Base-by-base conservation (phyloP, 1,140 invertebrate species). In the Brachionus paranguensis region DNA sequence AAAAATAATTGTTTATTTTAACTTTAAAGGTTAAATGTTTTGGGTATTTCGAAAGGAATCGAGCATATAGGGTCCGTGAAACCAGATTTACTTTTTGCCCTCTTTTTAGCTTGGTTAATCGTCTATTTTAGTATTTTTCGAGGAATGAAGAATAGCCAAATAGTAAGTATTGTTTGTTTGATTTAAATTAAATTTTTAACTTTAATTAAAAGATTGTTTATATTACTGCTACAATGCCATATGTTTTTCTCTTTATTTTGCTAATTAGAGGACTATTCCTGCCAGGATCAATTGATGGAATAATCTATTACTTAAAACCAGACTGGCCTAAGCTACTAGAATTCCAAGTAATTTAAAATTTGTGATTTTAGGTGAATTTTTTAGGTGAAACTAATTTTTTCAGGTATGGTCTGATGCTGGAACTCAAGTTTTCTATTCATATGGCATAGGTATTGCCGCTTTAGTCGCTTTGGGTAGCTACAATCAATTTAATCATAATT, bases 251-350 rank as follows among this genome's bases (percentile, higher is more conserved):
- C n/a, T 47, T 85, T 20, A 84, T 85, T 33, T 43, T 86, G 10
- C 37, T 86, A 12, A 60, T 86, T 3, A 92, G 96, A 88, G 96
- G 95, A 85, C 93, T 97, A 14, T 97, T 95, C 0, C 89, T 98
- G 37, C 94, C 74, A n/a, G 86, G 85, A 17, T 50, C 85, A 17
- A 24, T 17, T 6, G 43, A 85, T 2, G 85, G 85, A 47, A 85
- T 86, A 12, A 70, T 84, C 10, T 86, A 85, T 78, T 86, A 85
- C 53, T 47, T 86, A 4, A 85, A 74, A 47, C 85, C 85, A 55
- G 72, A 86, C 37, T 84, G 85, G 76, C 43, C 37, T 12, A 85
- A 83, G 41, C 78, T 86, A 6, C 20, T 43, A 27, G 27, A 64
- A 78, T 83, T 74, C 29, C 53, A 76, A 50, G 72, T 76, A 72